These are phyloP conservation scores for Drosophila limbata DNA, from an alignment of 2,888 invertebrate genomes.

Conservation along the genomic window DNA sequence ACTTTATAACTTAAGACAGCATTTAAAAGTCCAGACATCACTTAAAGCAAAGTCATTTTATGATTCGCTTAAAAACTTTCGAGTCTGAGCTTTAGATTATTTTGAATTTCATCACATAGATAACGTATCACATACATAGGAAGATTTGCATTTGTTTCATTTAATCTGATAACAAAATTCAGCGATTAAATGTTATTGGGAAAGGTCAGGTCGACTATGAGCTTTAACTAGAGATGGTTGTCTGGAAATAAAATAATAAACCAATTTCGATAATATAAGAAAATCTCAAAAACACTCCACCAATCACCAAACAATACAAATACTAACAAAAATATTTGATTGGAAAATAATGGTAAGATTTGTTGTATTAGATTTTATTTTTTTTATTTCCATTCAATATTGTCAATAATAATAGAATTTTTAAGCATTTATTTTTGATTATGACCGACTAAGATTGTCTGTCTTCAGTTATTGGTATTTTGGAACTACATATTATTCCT, in stretches of 20 bases:
- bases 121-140: not conserved
- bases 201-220: conserved; percentile 5
- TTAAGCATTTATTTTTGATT: too few relatives aligned
- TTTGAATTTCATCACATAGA: conserved; percentile 15
- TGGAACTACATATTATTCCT: too few relatives aligned
- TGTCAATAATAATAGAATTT: too few relatives aligned
- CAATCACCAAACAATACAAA: not conserved
- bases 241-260: not conserved
- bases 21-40: not conserved
- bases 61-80: not conserved
- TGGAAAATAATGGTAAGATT: too few relatives aligned
- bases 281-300: not conserved
- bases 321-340: not conserved
- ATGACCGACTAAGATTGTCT: too few relatives aligned
- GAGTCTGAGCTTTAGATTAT: too few relatives aligned
- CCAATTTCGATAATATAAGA: not conserved
- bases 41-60: not conserved
- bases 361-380: too few relatives aligned
- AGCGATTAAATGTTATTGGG: not conserved
- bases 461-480: too few relatives aligned
- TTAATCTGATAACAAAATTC: not conserved
- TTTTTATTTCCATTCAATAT: too few relatives aligned
- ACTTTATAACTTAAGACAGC: not conserved
- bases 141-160: not conserved
- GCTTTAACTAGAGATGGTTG: not conserved